Evolutionary conservation across 1,140 invertebrate genomes (phyloP), one percentile per base, ranked within the genome.

Genomic region (Euwallacea similis): DNA sequence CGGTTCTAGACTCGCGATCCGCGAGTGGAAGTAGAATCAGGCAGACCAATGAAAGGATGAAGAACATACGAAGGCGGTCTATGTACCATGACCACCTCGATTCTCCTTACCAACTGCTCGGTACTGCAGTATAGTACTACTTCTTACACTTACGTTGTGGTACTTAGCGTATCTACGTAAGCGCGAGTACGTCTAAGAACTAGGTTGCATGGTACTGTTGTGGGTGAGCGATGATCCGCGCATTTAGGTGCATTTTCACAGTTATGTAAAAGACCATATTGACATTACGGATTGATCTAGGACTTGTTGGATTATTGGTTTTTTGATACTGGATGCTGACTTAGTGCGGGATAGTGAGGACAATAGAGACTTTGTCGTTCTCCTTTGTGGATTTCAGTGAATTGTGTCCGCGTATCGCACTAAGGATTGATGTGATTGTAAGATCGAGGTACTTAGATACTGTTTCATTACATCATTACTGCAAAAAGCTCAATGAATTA

Each of bases 21-120:
- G 60, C 60, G 15, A 61, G 71, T 72, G 71, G 71, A 72, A 72
- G 65, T 67, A 72, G 71, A 63, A 72, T 68, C 55, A 16, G 50
- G n/a, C 64, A 64, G 60, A 54, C 71, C 69, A 71, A 71, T 71
- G 69, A 64, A 71, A 56, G 15, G 55, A 72, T 21, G 60, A 67
- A 67, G 65, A 67, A 67, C 66, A 43, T 68, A 64, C 60, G 71
- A 68, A 63, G 71, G 65, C 65, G 71, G 64, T 68, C 65, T 68
- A 56, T 50, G 65, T 68, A 60, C 66, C 64, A 68, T 60, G 58
- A 63, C 70, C 70, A 66, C 70, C 70, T 71, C 55, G 71, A 68
- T 62, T 54, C 63, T 72, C 65, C 66, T 62, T 44, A 42, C 71
- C 58, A 54, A 72, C 71, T 66, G 58, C 13, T 60, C n/a, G 47